Evolutionary conservation across 1,140 invertebrate genomes (phyloP).

Genomic region (Maconellicoccus hirsutus): DNA sequence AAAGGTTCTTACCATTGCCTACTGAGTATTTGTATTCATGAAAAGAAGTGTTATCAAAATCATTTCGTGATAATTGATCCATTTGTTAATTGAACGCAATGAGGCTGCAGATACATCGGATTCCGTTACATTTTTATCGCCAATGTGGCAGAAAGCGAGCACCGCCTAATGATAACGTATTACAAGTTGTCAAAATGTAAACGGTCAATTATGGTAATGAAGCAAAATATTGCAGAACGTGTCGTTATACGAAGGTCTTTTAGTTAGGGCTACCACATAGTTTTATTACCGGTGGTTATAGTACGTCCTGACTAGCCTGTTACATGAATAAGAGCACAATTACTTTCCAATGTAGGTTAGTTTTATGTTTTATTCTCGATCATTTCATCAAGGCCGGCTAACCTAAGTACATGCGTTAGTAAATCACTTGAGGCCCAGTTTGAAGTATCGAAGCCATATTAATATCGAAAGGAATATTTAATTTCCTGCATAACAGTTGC

Average conservation of each 20-base stretch:
- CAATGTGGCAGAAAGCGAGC: not conserved
- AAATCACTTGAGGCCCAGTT: not conserved
- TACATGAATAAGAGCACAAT: not conserved
- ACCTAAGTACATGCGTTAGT: not conserved
- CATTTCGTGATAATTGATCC: not conserved
- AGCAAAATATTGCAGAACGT: not conserved
- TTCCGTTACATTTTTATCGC: not conserved
- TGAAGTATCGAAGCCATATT: not conserved
- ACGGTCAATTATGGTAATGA: not conserved
- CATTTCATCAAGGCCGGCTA: not conserved
- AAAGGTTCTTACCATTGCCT: too few relatives aligned
- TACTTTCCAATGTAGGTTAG: slow-evolving; percentile 8
- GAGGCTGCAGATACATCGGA: not conserved
- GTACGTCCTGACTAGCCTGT: not conserved
- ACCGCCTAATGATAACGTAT: slow-evolving; percentile 9
- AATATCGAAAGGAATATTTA: not conserved
- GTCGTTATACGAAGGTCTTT: not conserved
- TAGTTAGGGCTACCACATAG: not conserved
- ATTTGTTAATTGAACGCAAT: not conserved
- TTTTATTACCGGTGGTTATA: not conserved
- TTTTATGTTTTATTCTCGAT: not conserved
- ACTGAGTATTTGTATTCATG: not conserved
- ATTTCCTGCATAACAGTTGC: slow-evolving; percentile 1
- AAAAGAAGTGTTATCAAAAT: not conserved
- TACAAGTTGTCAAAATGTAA: not conserved